These are phyloP conservation scores for Mormoops blainvillei DNA, from an alignment of 2,113 vertebrate species.

Conservation along the genomic window DNA sequence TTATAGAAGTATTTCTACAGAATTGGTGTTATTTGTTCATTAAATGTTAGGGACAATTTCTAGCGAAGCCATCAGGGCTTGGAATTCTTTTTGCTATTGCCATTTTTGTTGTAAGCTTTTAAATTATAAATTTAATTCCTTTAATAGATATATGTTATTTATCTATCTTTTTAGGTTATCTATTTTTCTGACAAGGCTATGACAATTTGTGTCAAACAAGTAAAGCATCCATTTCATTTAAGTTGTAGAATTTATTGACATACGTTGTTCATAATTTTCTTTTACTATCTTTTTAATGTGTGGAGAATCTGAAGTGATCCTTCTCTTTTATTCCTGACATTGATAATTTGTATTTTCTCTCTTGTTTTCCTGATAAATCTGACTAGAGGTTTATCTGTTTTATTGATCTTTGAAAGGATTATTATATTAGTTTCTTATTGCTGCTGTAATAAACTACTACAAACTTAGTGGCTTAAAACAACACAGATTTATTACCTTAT, in stretches of 20 bases:
- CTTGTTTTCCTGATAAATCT: not conserved
- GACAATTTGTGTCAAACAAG: not conserved
- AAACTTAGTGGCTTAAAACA: not conserved
- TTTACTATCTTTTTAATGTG: not conserved
- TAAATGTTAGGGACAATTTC: not conserved
- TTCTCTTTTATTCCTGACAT: not conserved
- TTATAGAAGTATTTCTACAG: not conserved
- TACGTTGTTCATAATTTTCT: not conserved
- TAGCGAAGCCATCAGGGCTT: not conserved
- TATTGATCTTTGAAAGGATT: not conserved
- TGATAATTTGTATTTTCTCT: not conserved
- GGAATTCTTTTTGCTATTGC: not conserved
- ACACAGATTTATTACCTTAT: not conserved
- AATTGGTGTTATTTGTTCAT: not conserved
- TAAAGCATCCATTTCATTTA: not conserved
- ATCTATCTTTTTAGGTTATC: not conserved
- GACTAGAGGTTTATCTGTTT: not conserved
- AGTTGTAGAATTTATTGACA: not conserved
- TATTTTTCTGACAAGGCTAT: not conserved
- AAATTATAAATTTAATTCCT: not conserved
- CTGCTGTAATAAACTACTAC: not conserved
- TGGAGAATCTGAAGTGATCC: not conserved
- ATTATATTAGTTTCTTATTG: not conserved
- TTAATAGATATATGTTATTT: not conserved
- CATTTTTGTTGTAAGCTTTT: not conserved